Base-by-base conservation (phyloP, 64 coral and sea anemone species). In the Platygyra sinensis region DNA sequence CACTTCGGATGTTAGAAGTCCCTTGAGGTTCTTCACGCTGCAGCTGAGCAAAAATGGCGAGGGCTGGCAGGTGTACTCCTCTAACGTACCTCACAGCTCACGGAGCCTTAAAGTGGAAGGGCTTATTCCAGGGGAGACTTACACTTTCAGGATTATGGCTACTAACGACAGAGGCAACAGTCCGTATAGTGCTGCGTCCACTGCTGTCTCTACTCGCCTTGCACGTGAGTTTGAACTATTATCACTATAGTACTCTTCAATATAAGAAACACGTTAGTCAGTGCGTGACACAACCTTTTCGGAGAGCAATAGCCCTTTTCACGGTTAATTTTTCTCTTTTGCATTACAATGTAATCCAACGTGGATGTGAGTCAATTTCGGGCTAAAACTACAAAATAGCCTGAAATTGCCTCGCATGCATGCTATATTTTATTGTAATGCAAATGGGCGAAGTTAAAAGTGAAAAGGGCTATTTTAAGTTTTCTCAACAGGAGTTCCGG, bases 111-210 rank as follows among this genome's bases (percentile, higher is more conserved):
- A 19, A 5, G 88, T 90, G 4, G 87, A 87, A 14, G 95, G 95
- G 17, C 74, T 96, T 15, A 36, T 93, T 5, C 95, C 95, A 33
- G 91, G 95, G 38, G 89, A 88, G 24, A 33, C 67, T 2, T 96
- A 96, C 71, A 87, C 78, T 67, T 96, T 96, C 76, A 67, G 95
- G 73, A 87, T 96, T 4, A 96, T 79, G 86, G 95, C 88, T 10
- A 90, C 95, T 8, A 96, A 96, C 42, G 95, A 96, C 39, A 83
- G 75, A 36, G 95, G 91, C 18, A 36, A 96, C 77, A 96, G 95
- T 82, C 88, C 91, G 0, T 96, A 96, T 67, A 96, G 95, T 52
- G 83, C 75, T 11, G 86, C 92, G 24, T 93, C 95, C 20, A 52
- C 77, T 5, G 67, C 89, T 7, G 50, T 39, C 62, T 51, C 63